Percentiles rank a stretch among this genome's conserved stretches.
phyloP scores from a whole-genome alignment of 64 coral and sea anemone genomes.

The Platygyra sinensis region DNA sequence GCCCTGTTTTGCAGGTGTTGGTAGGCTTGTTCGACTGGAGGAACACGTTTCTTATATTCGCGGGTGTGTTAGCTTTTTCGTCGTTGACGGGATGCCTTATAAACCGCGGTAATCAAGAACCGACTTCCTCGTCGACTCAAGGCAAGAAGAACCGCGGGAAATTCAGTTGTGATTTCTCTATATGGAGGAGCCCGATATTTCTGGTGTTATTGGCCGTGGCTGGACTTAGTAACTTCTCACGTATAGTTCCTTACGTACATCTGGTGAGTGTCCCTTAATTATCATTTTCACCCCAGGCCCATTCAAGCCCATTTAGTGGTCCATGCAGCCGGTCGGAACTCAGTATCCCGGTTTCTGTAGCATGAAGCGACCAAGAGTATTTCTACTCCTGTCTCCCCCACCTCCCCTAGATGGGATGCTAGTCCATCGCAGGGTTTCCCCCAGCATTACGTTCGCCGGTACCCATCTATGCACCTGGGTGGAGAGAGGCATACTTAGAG shows the following conservation, averaged over 20 bases:
- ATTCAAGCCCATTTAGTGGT: too few relatives aligned
- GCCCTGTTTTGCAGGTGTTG: slow-evolving; percentile 9
- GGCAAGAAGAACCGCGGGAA: not conserved
- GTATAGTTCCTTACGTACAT: slow-evolving; percentile 24
- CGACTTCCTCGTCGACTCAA: not conserved
- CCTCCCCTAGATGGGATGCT: too few relatives aligned
- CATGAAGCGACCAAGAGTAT: too few relatives aligned
- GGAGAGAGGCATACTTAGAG: too few relatives aligned
- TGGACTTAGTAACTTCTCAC: not conserved
- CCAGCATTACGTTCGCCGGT: too few relatives aligned
- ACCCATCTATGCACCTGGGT: too few relatives aligned
- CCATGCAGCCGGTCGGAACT: too few relatives aligned
- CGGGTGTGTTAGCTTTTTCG: not conserved
- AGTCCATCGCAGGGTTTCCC: too few relatives aligned
- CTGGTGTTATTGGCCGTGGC: not conserved
- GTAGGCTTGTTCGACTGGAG: slow-evolving; percentile 1
- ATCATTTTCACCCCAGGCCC: not conserved
- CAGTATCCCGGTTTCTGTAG: too few relatives aligned
- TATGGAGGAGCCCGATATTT: slow-evolving; percentile 15
- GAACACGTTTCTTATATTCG: slow-evolving; percentile 1
- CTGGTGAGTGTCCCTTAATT: slow-evolving; percentile 1
- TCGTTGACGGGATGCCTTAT: slow-evolving; percentile 10
- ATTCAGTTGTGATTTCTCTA: slow-evolving; percentile 5
- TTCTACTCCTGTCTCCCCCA: too few relatives aligned
- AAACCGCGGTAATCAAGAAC: not conserved